Percentiles rank a stretch among this genome's conserved stretches.
These are phyloP conservation scores for Alitta virens DNA, from an alignment of 2,888 invertebrate genomes.

Conservation along the genomic window DNA sequence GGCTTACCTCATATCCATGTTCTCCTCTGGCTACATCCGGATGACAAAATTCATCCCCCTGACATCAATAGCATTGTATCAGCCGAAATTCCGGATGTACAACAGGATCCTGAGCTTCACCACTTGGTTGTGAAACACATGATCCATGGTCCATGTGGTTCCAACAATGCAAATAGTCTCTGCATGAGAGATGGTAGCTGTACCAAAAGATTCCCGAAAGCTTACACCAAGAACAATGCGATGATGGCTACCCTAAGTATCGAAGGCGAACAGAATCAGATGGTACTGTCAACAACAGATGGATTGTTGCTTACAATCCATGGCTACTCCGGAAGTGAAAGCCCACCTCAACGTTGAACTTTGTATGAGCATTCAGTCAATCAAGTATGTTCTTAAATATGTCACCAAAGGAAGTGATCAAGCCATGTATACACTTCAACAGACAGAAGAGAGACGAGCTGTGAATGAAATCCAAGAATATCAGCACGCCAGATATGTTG, in stretches of 20 bases:
- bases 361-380: conserved; percentile 4
- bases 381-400: too few species aligned
- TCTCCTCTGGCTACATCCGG: conserved; percentile 32
- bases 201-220: not conserved
- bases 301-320: conserved; percentile 22
- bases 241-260: too few species aligned
- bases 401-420: too few species aligned
- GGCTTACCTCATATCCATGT: conserved; percentile 44
- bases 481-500: too few species aligned
- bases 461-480: too few species aligned
- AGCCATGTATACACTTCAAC: too few species aligned
- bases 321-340: conserved; percentile 5
- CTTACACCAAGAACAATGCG: too few species aligned
- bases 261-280: too few species aligned
- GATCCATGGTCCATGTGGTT: conserved; percentile 53
- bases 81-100: conserved; percentile 31
- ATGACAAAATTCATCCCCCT: conserved; percentile 25
- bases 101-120: conserved; percentile 36
- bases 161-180: conserved; percentile 38
- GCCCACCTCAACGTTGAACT: conserved; percentile 26
- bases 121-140: conserved; percentile 50
- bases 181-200: conserved; percentile 20
- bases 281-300: conserved; percentile 2
- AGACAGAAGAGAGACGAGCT: too few species aligned
- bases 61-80: conserved; percentile 45